Percentiles rank a stretch among this genome's conserved stretches.
Conservation (phyloP, 2,888 invertebrate species). For the Dioctria linearis region DNA sequence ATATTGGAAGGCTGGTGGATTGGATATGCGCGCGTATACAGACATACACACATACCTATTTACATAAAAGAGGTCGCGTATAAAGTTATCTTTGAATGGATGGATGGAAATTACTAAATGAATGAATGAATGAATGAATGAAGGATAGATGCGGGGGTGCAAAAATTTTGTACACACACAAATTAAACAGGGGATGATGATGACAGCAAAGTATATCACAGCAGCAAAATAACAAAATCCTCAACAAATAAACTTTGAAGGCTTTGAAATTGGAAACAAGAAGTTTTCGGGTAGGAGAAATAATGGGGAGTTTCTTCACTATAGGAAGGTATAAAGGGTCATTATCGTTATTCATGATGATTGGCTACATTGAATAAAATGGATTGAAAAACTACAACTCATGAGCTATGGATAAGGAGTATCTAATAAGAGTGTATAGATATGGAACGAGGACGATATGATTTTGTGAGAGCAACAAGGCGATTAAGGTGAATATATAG, state of each 20-base stretch:
- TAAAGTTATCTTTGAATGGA: no score
- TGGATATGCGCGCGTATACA: background rate
- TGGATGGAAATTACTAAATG: no score
- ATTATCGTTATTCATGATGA: background rate
- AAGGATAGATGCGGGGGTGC: no score
- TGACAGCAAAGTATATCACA: background rate
- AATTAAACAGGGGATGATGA: slow-evolving; percentile 2
- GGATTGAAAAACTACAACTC: background rate
- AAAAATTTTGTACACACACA: slow-evolving; percentile 6
- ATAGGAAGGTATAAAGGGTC: background rate
- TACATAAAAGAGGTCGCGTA: no score
- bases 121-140: no score
- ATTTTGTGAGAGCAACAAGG: background rate
- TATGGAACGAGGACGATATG: background rate
- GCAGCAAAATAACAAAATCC: slow-evolving; percentile 8
- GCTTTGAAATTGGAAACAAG: background rate
- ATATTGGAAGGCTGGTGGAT: background rate
- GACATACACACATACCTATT: background rate
- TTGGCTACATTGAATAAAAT: background rate
- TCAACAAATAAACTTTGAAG: slow-evolving; percentile 18
- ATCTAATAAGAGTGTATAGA: background rate
- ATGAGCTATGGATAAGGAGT: no score
- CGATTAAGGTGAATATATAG: no score
- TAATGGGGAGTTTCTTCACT: background rate
- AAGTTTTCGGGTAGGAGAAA: background rate